Conservation (phyloP, 2,797 vertebrate species). For the Arrhamphus sclerolepis region DNA sequence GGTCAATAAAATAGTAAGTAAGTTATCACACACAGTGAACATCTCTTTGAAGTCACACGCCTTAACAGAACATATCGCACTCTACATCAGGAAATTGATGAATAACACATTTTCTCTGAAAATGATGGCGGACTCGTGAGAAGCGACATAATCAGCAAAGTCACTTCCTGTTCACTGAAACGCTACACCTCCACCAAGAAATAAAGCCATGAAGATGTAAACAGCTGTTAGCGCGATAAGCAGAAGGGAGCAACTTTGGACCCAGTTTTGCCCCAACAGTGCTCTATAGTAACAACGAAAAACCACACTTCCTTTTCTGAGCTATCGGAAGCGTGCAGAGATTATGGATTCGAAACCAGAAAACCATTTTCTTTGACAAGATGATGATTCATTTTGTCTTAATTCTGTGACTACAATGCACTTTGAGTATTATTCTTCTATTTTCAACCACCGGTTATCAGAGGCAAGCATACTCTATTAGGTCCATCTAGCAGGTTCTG, state of each 20-base stretch:
- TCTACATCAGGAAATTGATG: conserved; percentile 16
- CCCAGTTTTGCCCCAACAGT: not conserved
- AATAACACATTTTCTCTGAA: conserved; percentile 43
- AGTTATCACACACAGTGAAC: not conserved
- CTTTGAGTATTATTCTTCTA: conserved; percentile 3
- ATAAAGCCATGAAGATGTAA: conserved; percentile 16
- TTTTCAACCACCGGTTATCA: conserved; percentile 1
- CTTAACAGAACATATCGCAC: not conserved
- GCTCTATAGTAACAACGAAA: conserved; percentile 12
- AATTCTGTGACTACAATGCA: not conserved
- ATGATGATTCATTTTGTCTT: not conserved
- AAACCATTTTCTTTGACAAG: not conserved
- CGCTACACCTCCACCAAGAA: conserved; percentile 36
- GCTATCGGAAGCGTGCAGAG: not conserved
- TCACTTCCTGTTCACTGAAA: conserved; percentile 70
- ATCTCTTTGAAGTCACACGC: not conserved
- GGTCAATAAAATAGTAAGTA: not conserved
- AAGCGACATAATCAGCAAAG: conserved; percentile 28
- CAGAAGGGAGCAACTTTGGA: conserved; percentile 11
- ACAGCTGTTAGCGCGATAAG: conserved; percentile 40
- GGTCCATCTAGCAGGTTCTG: not conserved
- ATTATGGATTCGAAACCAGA: conserved; percentile 6
- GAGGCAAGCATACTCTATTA: conserved; percentile 5
- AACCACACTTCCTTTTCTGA: conserved; percentile 26
- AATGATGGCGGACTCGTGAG: conserved; percentile 18